Evolutionary conservation across 2,797 vertebrate genomes (phyloP).

Genomic region (Rhynchotus rufescens): DNA sequence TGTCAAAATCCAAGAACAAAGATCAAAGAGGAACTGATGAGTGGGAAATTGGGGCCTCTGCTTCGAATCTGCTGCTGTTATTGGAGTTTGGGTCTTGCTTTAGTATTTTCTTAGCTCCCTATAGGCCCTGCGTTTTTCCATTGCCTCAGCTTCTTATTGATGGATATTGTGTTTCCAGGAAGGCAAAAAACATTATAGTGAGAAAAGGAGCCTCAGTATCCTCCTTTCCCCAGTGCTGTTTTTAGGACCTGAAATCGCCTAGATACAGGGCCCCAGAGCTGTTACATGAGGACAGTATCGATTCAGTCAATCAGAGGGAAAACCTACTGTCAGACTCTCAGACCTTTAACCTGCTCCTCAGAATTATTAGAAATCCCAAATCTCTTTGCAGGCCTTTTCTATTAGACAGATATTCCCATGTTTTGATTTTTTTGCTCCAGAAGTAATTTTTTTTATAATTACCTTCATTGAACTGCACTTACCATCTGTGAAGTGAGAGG

Average conservation of each 20-base stretch:
- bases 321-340: conserved; percentile 72
- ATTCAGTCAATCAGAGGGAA: conserved; percentile 77
- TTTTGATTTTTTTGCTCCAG: conserved; percentile 82
- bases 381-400: conserved; percentile 77
- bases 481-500: conserved; percentile 74
- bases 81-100: background rate
- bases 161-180: conserved; percentile 48
- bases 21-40: background rate
- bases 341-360: conserved; percentile 78
- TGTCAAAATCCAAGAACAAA: background rate
- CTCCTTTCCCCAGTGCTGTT: background rate
- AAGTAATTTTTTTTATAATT: conserved; percentile 84
- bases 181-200: background rate
- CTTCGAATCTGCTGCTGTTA: background rate
- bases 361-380: conserved; percentile 80
- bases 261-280: conserved; percentile 36
- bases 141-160: conserved; percentile 29
- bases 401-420: conserved; percentile 77
- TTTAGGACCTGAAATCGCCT: conserved; percentile 39
- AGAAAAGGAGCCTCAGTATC: background rate
- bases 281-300: conserved; percentile 67
- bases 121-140: background rate
- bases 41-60: conserved; percentile 4
- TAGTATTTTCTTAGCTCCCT: conserved; percentile 20
- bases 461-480: conserved; percentile 82